Evolutionary conservation across 64 coral and sea anemone species (phyloP).

Genomic region (Montipora sp.): DNA sequence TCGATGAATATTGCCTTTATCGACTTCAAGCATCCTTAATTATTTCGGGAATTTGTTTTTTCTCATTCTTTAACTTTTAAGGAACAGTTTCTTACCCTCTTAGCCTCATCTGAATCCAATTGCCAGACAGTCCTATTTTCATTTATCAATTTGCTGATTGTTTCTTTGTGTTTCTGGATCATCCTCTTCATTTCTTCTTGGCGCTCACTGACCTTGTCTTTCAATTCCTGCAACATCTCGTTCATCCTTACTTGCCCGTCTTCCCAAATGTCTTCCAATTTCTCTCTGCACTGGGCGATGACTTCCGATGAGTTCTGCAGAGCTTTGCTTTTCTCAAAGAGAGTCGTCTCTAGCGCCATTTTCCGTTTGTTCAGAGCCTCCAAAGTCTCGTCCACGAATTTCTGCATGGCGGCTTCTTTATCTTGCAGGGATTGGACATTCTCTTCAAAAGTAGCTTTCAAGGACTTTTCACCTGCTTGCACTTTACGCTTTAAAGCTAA

Average conservation of each 20-base stretch:
- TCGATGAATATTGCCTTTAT: background rate
- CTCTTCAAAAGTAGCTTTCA: background rate
- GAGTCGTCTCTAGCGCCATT: background rate
- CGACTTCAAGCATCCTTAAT: background rate
- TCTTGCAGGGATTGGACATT: no score
- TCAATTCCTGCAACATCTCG: background rate
- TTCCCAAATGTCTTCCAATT: background rate
- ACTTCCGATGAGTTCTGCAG: background rate
- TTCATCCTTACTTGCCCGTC: background rate
- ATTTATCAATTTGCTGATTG: background rate
- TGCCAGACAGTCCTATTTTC: background rate
- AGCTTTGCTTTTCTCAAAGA: background rate
- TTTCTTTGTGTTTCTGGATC: background rate
- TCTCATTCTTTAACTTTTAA: background rate
- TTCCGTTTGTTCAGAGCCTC: background rate
- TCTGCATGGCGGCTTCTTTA: no score
- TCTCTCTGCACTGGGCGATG: background rate
- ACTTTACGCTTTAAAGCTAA: no score
- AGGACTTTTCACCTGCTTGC: no score
- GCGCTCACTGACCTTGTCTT: background rate
- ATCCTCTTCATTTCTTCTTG: background rate
- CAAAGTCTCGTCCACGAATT: no score
- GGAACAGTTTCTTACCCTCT: background rate
- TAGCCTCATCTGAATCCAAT: background rate
- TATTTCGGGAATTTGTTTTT: background rate